A percentile compares a stretch with the other conserved stretches of the same genome.
phyloP scores from a whole-genome alignment of 2,113 vertebrate species.

The Engraulis encrasicolus region DNA sequence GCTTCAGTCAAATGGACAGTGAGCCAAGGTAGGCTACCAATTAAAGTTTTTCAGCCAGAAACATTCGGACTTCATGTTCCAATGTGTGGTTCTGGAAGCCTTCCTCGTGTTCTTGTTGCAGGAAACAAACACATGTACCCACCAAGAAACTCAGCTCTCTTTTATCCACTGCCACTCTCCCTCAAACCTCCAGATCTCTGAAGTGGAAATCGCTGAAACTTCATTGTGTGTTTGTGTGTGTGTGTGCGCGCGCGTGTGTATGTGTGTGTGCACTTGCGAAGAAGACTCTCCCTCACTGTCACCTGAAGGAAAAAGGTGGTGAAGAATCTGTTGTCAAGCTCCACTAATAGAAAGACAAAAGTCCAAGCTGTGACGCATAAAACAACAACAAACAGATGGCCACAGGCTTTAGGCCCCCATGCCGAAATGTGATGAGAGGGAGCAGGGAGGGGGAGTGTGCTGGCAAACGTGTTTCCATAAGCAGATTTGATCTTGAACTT shows the following conservation, averaged over 20 bases:
- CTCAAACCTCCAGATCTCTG: background rate
- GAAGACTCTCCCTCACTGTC: too few relatives aligned
- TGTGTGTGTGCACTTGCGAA: too few relatives aligned
- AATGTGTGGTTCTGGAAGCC: background rate
- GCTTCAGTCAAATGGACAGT: background rate
- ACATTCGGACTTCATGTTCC: background rate
- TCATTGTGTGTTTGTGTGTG: background rate
- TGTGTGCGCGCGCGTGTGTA: too few relatives aligned
- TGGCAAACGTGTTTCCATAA: background rate
- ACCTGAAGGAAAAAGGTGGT: constrained; percentile 1
- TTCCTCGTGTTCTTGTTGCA: background rate
- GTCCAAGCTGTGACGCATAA: background rate
- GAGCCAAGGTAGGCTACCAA: background rate
- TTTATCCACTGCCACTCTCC: background rate
- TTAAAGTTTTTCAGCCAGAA: background rate
- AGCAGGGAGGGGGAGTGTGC: too few relatives aligned
- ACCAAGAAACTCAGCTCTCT: background rate
- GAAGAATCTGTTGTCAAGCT: background rate
- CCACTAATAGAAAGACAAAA: background rate
- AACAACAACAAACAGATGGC: background rate
- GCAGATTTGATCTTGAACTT: background rate
- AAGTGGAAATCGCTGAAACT: background rate
- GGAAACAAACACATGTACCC: background rate
- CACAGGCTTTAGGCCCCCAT: background rate
- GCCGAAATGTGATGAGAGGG: background rate